Conservation (phyloP, 2,888 invertebrate species). For the Ophonus ardosiacus region DNA sequence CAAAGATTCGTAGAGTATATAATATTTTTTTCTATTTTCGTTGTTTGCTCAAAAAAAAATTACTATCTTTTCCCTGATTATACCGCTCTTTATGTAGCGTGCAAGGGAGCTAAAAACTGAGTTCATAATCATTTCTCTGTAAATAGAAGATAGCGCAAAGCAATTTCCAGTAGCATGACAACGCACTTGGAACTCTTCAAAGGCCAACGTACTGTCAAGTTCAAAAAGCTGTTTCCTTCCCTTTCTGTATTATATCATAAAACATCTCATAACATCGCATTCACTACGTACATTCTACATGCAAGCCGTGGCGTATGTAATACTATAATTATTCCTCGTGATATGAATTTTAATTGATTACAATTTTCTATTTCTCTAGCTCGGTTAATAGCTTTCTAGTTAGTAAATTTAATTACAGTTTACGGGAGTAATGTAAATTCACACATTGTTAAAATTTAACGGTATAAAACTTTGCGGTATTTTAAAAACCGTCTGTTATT, state of each 20-base stretch:
- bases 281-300: neutral
- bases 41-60: too few relatives aligned
- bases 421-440: constrained; percentile 49
- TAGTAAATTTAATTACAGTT: constrained; percentile 37
- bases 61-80: too few relatives aligned
- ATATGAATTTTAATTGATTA: constrained; percentile 43
- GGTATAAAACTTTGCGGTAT: constrained; percentile 44
- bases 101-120: neutral
- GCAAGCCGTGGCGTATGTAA: neutral
- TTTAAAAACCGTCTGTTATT: constrained; percentile 17
- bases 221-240: constrained; percentile 31
- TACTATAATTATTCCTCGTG: neutral
- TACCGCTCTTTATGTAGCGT: neutral
- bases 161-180: constrained; percentile 58
- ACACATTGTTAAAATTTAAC: constrained; percentile 58
- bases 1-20: too few relatives aligned
- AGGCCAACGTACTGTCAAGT: constrained; percentile 58
- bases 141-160: constrained; percentile 45
- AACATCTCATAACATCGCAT: neutral
- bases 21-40: too few relatives aligned
- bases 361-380: constrained; percentile 45
- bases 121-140: neutral
- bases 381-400: constrained; percentile 47
- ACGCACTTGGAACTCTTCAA: constrained; percentile 14
- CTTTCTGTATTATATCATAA: constrained; percentile 23